Evolutionary conservation across 92 coral and sea anemone species (phyloP), one percentile per base, ranked within the genome.

Genomic region (Porites lobata): DNA sequence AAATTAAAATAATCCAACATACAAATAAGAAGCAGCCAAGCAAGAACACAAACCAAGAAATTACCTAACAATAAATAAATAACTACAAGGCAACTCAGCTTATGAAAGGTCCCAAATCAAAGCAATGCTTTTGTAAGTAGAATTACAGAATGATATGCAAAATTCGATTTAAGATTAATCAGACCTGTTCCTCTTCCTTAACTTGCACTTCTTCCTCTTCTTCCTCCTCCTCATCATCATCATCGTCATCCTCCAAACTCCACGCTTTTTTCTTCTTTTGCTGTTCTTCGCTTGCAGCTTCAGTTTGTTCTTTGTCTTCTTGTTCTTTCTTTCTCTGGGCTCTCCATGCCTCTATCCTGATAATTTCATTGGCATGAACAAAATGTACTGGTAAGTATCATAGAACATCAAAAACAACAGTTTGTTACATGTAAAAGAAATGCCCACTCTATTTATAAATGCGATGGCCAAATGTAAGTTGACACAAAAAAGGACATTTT

Each of bases 201-300:
- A 64, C 9, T 18, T 57, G 61, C 14, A 18, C 59, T 38, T 79
- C 66, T 0, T 50, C 92, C 20, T 84, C 93, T 1, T 91, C 92
- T 22, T 67, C 75, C 1, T 80, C 93, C n/a, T 86, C 90, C 65
- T 94, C 99, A 79, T 97, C 99, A 75, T 97, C 99, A 75, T 97
- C 99, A 21, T 97, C 99, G n/a, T 97, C 99, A 79, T 97, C 99
- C 87, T 97, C 99, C 66, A 97, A 89, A 26, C 98, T 97, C 99
- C 99, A 97, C 2, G 84, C 96, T 77, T 97, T 97, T 71, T 94
- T 95, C 82, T 94, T 94, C 80, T 77, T 91, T 72, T 90, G 95
- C 53, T 78, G 90, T 51, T 95, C 90, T 6, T 89, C 92, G 7
- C 87, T 88, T 12, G 70, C 94, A 24, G 80, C 84, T 52, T 91